Evolutionary conservation across 2,113 vertebrate species (phyloP), one percentile per base, ranked within the genome.

Genomic region (Periophthalmus modestus): DNA sequence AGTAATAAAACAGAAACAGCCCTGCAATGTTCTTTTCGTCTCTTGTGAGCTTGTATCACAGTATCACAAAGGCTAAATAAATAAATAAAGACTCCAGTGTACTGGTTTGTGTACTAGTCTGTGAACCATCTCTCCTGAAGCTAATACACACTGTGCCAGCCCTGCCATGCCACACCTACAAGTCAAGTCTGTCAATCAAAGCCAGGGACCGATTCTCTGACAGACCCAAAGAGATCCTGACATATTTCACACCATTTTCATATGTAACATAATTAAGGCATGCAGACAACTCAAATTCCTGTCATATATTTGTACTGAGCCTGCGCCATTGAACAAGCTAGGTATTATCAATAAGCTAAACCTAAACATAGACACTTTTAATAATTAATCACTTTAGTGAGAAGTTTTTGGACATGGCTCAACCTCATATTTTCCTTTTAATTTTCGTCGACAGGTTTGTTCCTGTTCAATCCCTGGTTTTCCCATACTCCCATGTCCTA

Each of bases 391-490:
- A 72, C 71, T 82, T 89, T 80, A 59, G 77, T 18, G 21, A 83
- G 77, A 82, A 75, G 82, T 85, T 89, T 84, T 78, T 66, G 72
- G 69, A 89, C 62, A 6, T 11, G 70, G 55, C 82, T 86, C 77
- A 74, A 66, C 69, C 39, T 7, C 2, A 12, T 69, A 89, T 90
- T 86, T 87, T 55, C 81, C 89, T 85, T 75, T 77, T 54, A 72
- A 85, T 69, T 61, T 47, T 10, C n/a, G 59, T 55, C 66, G 34
- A 83, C 82, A 81, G 69, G 68, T 87, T 89, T 82, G 84, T 80
- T 88, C 76, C 80, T 87, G 87, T 89, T 81, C 77, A 84, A 87
- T 87, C 73, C 83, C 85, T 78, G 18, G 74, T 87, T 90, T 89
- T 90, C 81, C 89, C 82, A 79, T 82, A 78, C 77, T 84, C 84